Evolutionary conservation across 1,140 invertebrate genomes (phyloP), one percentile per base, ranked within the genome.

Genomic region (Musca domestica): DNA sequence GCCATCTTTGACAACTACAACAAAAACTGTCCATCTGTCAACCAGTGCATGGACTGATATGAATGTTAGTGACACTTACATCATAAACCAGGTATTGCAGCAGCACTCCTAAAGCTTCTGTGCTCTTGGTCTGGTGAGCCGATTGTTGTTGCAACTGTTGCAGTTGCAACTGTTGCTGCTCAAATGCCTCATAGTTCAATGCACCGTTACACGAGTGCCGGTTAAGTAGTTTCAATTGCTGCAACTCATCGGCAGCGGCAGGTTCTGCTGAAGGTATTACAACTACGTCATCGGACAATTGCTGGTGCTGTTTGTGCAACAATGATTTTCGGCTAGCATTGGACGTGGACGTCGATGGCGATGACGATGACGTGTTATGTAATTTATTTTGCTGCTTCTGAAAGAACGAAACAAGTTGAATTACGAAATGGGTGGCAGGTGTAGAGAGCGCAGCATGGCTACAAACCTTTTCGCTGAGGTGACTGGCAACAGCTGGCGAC

Each of bases 61-160:
- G 34, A 41, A 41, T 41, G 22, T 34, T 41, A 27, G n/a, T 23
- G 27, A 15, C 63, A 84, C 87, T 86, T 81, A 92, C 90, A 79
- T 89, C 85, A 77, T 86, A 87, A 69, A 89, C 88, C 61, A 91
- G 83, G 80, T 91, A 89, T 74, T 91, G 88, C 51, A 91, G 85
- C 30, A 90, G 85, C 20, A 91, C 86, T 17, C 88, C 88, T 23
- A 92, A 80, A 0, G 89, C 90, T 76, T 91, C 88, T 9, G 89
- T 84, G 23, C 86, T 84, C 72, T 84, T 83, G 20, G 82, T 54
- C 2, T 69, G 67, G 12, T 67, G 67, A 46, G 27, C 64, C 27
- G 27, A 17, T 61, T 61, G 56, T 30, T 49, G 47, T 41, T 52
- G 48, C 15, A 41, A n/a, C 49, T 71, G 34, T 20, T 46, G 34